phyloP scores from a whole-genome alignment of 2,113 vertebrate species.

The Heptranchias perlo region DNA sequence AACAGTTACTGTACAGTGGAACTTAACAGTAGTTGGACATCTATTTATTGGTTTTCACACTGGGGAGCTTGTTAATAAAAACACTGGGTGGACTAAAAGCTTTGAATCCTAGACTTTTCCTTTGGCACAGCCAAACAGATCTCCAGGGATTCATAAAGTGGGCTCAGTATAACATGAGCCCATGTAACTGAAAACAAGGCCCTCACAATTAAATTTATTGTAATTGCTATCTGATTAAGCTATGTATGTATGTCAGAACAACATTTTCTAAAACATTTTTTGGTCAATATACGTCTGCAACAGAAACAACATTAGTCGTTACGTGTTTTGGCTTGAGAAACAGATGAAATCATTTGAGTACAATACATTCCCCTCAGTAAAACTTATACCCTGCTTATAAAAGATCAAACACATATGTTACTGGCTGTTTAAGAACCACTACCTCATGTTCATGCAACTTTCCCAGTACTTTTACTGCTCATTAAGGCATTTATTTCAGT shows the following conservation, averaged over 20 bases:
- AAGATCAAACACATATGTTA: conserved; percentile 54
- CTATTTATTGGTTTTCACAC: conserved; percentile 17
- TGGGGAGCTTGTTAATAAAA: not conserved
- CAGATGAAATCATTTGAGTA: conserved; percentile 37
- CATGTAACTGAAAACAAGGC: not conserved
- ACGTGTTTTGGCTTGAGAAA: not conserved
- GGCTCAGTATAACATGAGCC: not conserved
- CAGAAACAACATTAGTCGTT: not conserved
- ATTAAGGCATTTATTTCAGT: conserved; percentile 10
- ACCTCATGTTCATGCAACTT: conserved; percentile 16
- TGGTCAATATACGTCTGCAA: not conserved
- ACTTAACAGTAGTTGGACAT: not conserved
- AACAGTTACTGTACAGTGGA: not conserved
- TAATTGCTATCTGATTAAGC: not conserved
- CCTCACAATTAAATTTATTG: not conserved
- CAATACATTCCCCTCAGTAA: conserved; percentile 58
- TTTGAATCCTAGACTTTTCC: conserved; percentile 47
- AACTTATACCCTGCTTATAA: conserved; percentile 53
- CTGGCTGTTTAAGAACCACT: not conserved
- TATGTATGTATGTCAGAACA: not conserved
- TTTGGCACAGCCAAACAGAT: conserved; percentile 45
- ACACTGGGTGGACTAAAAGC: conserved; percentile 42
- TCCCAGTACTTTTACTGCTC: conserved; percentile 28
- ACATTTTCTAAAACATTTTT: not conserved
- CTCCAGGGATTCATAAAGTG: conserved; percentile 47